phyloP scores from a whole-genome alignment of 2,888 invertebrate species.

The Tetrapedia diversipes region DNA sequence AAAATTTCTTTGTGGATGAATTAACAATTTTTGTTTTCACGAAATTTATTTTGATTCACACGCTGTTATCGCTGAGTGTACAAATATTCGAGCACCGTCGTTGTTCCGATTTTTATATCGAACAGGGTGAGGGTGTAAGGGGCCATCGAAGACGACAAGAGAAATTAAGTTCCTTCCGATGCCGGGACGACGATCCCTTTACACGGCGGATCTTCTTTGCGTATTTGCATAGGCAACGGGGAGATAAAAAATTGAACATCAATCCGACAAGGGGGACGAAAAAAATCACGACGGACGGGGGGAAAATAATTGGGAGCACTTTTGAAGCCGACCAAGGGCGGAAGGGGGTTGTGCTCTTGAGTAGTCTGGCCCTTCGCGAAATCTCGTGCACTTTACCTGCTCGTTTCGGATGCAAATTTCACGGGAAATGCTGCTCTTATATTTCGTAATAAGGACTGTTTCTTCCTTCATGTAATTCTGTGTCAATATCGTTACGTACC shows the following conservation, averaged over 20 bases:
- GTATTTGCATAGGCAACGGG: slow-evolving; percentile 69
- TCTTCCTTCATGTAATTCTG: neutral
- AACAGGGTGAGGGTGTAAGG: too few species aligned
- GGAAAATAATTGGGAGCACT: slow-evolving; percentile 63
- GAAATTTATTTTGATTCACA: too few species aligned
- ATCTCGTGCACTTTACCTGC: slow-evolving; percentile 44
- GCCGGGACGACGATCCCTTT: slow-evolving; percentile 8
- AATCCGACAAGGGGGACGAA: slow-evolving; percentile 31
- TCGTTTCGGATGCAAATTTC: slow-evolving; percentile 58
- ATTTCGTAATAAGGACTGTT: slow-evolving; percentile 23
- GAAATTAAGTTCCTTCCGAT: slow-evolving; percentile 42
- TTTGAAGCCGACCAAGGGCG: slow-evolving; percentile 46
- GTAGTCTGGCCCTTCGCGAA: slow-evolving; percentile 48
- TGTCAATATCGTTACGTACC: neutral
- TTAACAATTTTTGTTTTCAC: too few species aligned
- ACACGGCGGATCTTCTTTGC: slow-evolving; percentile 41
- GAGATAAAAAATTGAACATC: slow-evolving; percentile 69
- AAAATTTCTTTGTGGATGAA: too few species aligned
- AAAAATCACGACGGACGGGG: slow-evolving; percentile 45
- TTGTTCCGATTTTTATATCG: too few species aligned
- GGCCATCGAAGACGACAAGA: slow-evolving; percentile 23
- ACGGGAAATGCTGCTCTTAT: slow-evolving; percentile 18
- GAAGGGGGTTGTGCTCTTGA: slow-evolving; percentile 35
- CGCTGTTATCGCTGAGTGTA: too few species aligned
- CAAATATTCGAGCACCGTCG: too few species aligned